Conservation (phyloP, 2,113 vertebrate genomes). For the Psettodes erumei region DNA sequence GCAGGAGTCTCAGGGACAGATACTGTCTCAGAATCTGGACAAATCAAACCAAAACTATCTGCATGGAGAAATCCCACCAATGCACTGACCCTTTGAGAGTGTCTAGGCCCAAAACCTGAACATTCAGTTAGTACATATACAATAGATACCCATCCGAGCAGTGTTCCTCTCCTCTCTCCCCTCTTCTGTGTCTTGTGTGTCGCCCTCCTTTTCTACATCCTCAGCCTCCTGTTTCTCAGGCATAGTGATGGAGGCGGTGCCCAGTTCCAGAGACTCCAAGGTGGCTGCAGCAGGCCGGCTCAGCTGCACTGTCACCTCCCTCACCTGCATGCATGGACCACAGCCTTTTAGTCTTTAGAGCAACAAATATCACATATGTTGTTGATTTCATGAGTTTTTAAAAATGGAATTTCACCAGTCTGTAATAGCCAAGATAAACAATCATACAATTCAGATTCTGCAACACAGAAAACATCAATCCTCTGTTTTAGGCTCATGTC, state of each 20-base stretch:
- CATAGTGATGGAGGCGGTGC: constrained; percentile 21
- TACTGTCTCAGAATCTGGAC: background rate
- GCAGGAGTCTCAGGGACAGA: no score
- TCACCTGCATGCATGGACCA: constrained; percentile 70
- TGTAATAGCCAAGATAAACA: no score
- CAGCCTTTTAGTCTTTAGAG: background rate
- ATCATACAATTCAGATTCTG: no score
- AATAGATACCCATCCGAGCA: constrained; percentile 18
- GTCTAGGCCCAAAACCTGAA: background rate
- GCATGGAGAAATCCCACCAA: background rate
- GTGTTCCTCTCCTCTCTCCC: background rate
- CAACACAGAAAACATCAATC: no score
- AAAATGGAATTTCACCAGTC: no score
- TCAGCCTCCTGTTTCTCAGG: constrained; percentile 8
- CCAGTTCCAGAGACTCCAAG: constrained; percentile 53
- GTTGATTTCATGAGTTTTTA: no score
- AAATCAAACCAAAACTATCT: background rate
- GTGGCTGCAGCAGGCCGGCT: constrained; percentile 29
- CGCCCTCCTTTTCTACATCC: background rate
- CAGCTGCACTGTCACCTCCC: constrained; percentile 73
- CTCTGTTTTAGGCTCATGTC: no score
- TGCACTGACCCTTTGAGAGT: background rate
- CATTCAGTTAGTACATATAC: background rate
- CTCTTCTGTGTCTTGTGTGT: constrained; percentile 4
- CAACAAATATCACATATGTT: no score